Evolutionary conservation across 2,888 invertebrate species (phyloP).

Genomic region (Sinelater perroti): DNA sequence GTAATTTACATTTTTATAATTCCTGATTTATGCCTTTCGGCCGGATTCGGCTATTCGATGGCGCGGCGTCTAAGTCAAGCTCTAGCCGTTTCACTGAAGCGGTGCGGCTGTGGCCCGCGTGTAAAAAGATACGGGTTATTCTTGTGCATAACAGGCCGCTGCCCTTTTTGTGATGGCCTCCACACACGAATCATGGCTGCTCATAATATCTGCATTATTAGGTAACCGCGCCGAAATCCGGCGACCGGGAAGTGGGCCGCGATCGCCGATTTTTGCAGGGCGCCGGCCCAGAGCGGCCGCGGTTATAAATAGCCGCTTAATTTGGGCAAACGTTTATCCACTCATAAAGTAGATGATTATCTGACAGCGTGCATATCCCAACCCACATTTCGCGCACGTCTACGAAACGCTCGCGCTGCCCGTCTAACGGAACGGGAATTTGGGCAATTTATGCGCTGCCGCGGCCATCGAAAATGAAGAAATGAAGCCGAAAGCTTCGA

Average conservation of each 20-base stretch:
- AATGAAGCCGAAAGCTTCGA: not conserved
- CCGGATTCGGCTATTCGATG: too few relatives aligned
- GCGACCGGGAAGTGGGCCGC: too few relatives aligned
- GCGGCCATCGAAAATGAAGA: slow-evolving; percentile 9
- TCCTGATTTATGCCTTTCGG: too few relatives aligned
- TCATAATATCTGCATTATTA: slow-evolving; percentile 33
- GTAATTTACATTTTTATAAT: too few relatives aligned
- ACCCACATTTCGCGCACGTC: slow-evolving; percentile 54
- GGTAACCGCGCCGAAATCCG: too few relatives aligned
- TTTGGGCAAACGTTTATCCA: slow-evolving; percentile 60
- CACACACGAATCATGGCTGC: slow-evolving; percentile 57
- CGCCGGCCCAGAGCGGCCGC: too few relatives aligned
- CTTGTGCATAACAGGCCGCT: slow-evolving; percentile 55
- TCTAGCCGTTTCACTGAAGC: slow-evolving; percentile 34
- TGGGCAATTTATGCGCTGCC: slow-evolving; percentile 1
- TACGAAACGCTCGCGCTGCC: slow-evolving; percentile 40
- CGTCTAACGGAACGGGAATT: slow-evolving; percentile 13
- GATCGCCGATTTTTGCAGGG: too few relatives aligned
- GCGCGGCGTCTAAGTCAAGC: slow-evolving; percentile 37
- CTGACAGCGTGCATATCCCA: slow-evolving; percentile 55
- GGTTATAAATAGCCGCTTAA: slow-evolving; percentile 56
- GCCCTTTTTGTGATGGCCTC: slow-evolving; percentile 61
- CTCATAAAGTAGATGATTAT: slow-evolving; percentile 60
- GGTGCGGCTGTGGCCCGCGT: slow-evolving; percentile 49
- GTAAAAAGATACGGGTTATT: slow-evolving; percentile 55